A percentile compares a stretch with the other conserved stretches of the same genome.
phyloP scores from a whole-genome alignment of 2,888 invertebrate species.

The Schrankia costaestrigalis region DNA sequence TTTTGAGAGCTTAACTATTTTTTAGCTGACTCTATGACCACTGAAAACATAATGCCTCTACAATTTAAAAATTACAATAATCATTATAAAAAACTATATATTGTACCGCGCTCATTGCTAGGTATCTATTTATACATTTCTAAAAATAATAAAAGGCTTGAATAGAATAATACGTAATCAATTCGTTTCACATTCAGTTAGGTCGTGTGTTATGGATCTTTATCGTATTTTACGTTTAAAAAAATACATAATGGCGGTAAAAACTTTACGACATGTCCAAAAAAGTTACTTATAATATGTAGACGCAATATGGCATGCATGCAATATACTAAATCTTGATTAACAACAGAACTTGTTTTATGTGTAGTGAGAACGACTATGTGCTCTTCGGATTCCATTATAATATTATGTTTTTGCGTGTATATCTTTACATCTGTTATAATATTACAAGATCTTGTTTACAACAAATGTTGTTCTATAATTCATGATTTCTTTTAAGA shows the following conservation, averaged over 20 bases:
- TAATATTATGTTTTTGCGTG: background rate
- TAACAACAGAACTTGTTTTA: constrained; percentile 1
- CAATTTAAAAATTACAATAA: no score
- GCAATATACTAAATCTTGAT: background rate
- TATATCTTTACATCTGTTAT: no score
- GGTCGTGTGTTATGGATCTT: constrained; percentile 17
- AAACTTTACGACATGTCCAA: constrained; percentile 21
- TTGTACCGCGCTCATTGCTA: no score
- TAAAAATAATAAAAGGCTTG: background rate
- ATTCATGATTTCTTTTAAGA: no score
- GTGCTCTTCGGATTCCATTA: background rate
- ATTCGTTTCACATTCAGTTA: constrained; percentile 25
- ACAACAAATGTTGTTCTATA: no score
- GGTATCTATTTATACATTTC: no score
- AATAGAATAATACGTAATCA: constrained; percentile 25
- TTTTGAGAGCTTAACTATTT: no score
- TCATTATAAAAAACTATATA: no score
- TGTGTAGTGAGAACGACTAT: constrained; percentile 1
- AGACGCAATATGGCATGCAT: background rate
- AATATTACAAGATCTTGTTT: no score
- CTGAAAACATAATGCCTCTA: no score
- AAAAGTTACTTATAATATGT: constrained; percentile 10
- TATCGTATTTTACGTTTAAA: constrained; percentile 26
- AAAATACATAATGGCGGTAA: constrained; percentile 23
- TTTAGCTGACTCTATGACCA: no score